phyloP scores from a whole-genome alignment of 2,888 invertebrate species.

The Spisula solida region DNA sequence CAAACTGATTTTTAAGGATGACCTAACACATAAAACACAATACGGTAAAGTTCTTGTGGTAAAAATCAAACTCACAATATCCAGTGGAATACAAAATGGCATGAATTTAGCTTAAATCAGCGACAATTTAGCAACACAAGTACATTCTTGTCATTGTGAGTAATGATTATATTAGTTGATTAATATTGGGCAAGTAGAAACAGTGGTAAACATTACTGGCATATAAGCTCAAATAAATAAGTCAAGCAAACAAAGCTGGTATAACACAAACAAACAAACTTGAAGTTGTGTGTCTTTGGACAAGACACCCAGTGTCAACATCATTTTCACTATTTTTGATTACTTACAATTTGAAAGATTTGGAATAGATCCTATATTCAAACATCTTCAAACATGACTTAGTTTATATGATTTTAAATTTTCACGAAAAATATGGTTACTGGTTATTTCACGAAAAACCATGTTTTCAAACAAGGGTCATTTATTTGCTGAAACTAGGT shows the following conservation, averaged over 20 bases:
- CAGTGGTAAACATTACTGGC: slow-evolving; percentile 16
- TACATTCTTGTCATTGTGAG: background rate
- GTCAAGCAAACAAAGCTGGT: slow-evolving; percentile 13
- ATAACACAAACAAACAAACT: slow-evolving; percentile 11
- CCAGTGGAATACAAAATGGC: background rate
- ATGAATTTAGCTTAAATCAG: background rate
- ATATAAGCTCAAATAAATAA: slow-evolving; percentile 9
- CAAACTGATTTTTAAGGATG: too few species aligned
- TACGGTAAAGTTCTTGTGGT: background rate
- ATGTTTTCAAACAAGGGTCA: too few species aligned
- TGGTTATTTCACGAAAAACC: too few species aligned
- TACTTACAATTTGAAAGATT: too few species aligned
- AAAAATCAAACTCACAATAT: slow-evolving; percentile 16
- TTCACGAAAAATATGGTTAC: too few species aligned
- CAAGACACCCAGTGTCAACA: background rate
- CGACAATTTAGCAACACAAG: background rate
- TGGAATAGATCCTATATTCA: too few species aligned
- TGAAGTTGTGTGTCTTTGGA: background rate
- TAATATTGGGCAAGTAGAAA: background rate
- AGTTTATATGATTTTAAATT: too few species aligned
- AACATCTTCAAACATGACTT: too few species aligned
- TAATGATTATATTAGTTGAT: slow-evolving; percentile 15
- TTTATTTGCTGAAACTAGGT: too few species aligned
- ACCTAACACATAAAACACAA: too few species aligned
- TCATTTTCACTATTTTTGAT: background rate